Percentiles rank a stretch among this genome's conserved stretches.
These are phyloP conservation scores for Holacanthus passer DNA, from an alignment of 2,113 vertebrate species.

Conservation along the genomic window DNA sequence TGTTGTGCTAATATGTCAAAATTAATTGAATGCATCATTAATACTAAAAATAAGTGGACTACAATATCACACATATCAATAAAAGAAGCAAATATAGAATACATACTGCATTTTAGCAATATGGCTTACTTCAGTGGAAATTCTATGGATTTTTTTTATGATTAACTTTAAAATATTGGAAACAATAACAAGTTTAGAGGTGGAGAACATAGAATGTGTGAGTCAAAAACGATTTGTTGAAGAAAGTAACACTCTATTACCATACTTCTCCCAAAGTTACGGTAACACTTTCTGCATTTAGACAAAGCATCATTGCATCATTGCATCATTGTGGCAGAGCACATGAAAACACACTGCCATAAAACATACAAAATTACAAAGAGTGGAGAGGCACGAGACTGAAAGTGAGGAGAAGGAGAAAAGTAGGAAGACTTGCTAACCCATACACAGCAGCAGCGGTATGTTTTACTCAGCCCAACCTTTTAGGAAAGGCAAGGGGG, in stretches of 20 bases:
- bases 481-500: constrained; percentile 62
- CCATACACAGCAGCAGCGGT: constrained; percentile 40
- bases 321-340: constrained; percentile 10
- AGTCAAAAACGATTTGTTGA: not conserved
- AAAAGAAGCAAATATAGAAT: not conserved
- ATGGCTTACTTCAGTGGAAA: no score
- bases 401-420: constrained; percentile 16
- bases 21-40: not conserved
- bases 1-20: not conserved
- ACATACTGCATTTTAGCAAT: not conserved
- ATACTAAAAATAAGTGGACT: not conserved
- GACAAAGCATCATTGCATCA: constrained; percentile 12
- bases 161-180: not conserved
- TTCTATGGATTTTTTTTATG: not conserved
- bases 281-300: constrained; percentile 18
- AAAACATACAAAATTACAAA: constrained; percentile 30
- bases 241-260: constrained; percentile 24
- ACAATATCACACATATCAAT: not conserved
- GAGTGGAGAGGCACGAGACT: constrained; percentile 10
- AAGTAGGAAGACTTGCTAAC: constrained; percentile 48
- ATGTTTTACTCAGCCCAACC: constrained; percentile 66
- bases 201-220: not conserved
- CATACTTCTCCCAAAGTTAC: constrained; percentile 28
- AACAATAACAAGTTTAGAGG: not conserved
- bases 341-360: constrained; percentile 24